Evolutionary conservation across 2,113 vertebrate species (phyloP).

Genomic region (Asarcornis scutulata): DNA sequence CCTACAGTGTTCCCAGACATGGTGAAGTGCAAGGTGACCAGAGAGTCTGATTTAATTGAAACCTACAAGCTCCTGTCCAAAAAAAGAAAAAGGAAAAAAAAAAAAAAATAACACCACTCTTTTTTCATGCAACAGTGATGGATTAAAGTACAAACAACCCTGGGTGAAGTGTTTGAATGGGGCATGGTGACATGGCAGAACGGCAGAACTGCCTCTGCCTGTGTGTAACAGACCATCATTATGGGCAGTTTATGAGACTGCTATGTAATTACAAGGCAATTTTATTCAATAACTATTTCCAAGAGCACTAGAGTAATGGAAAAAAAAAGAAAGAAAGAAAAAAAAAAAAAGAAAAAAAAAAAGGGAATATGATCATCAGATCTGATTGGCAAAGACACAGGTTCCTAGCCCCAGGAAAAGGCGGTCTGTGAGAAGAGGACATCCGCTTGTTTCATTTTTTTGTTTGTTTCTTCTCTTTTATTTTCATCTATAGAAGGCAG

Average conservation of each 20-base stretch:
- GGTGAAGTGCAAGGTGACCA: neutral
- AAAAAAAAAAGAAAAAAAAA: accelerated
- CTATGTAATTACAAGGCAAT: neutral
- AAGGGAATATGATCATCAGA: neutral
- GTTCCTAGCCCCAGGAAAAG: neutral
- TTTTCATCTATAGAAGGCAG: neutral
- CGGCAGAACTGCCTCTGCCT: neutral
- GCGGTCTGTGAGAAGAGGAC: neutral
- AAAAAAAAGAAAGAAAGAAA: neutral
- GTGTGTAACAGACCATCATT: neutral
- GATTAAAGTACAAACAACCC: neutral
- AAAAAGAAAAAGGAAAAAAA: too few relatives aligned
- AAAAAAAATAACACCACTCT: too few relatives aligned
- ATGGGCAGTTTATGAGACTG: neutral
- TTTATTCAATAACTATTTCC: neutral
- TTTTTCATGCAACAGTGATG: neutral
- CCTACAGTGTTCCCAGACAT: neutral
- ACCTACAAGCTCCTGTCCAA: accelerated
- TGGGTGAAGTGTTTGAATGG: neutral
- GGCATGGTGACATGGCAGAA: neutral
- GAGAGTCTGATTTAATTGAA: neutral
- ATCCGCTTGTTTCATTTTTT: accelerated
- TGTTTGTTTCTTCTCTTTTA: neutral
- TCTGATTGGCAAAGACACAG: neutral
- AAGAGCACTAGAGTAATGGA: neutral